Percentiles rank a stretch among this genome's conserved stretches.
These are phyloP conservation scores for Mycetomoellerius zeteki DNA, from an alignment of 1,140 invertebrate species.

Conservation along the genomic window DNA sequence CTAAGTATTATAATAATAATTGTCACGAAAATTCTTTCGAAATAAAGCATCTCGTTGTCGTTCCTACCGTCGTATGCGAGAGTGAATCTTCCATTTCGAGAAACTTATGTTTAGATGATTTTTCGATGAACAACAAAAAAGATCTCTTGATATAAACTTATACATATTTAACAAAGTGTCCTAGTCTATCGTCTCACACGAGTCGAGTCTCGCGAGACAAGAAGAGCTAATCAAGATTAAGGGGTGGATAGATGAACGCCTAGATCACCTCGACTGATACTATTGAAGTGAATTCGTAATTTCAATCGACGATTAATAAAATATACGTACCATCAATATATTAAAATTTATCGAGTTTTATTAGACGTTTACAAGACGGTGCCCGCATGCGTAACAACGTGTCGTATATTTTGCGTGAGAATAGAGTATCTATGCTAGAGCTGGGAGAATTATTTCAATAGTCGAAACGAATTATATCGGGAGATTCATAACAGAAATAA, in stretches of 20 bases:
- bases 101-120: slow-evolving; percentile 59
- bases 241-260: slow-evolving; percentile 16
- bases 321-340: slow-evolving; percentile 26
- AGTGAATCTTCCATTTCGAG: slow-evolving; percentile 57
- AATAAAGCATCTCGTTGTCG: slow-evolving; percentile 10
- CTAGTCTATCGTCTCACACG: slow-evolving; percentile 58
- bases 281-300: slow-evolving; percentile 35
- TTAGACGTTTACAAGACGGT: slow-evolving; percentile 41
- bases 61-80: slow-evolving; percentile 36
- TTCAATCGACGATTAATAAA: slow-evolving; percentile 37
- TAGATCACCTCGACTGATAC: slow-evolving; percentile 43
- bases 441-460: slow-evolving; percentile 9
- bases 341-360: slow-evolving; percentile 32
- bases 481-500: slow-evolving; percentile 11
- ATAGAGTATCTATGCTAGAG: slow-evolving; percentile 45
- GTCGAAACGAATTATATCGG: neutral
- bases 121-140: slow-evolving; percentile 51
- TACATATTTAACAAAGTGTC: slow-evolving; percentile 66
- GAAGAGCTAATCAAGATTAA: slow-evolving; percentile 55
- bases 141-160: slow-evolving; percentile 66
- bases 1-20: no score
- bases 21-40: neutral
- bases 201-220: slow-evolving; percentile 57
- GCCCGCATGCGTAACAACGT: slow-evolving; percentile 37
- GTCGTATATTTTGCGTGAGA: slow-evolving; percentile 69